phyloP scores from a whole-genome alignment of 1,140 invertebrate genomes.

The Leptopilina boulardi region DNA sequence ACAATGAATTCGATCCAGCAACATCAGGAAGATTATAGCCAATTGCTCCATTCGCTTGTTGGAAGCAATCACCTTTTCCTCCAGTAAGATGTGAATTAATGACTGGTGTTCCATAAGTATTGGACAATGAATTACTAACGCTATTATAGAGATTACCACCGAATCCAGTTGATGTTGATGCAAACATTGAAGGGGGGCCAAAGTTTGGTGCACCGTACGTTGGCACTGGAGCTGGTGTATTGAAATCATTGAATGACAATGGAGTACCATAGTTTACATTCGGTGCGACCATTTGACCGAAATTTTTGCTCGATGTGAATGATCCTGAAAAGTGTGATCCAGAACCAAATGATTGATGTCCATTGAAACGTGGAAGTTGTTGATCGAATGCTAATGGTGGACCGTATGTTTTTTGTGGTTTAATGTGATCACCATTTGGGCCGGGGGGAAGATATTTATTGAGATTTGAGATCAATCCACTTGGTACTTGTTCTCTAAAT shows the following conservation, averaged over 20 bases:
- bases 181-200: conserved; percentile 60
- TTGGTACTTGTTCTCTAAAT: conserved; percentile 83
- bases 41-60: conserved; percentile 46
- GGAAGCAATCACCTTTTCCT: conserved; percentile 59
- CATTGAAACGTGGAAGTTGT: conserved; percentile 60
- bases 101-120: conserved; percentile 67
- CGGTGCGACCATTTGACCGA: conserved; percentile 64
- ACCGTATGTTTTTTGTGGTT: conserved; percentile 60
- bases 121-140: conserved; percentile 52
- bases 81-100: conserved; percentile 41
- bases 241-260: conserved; percentile 67
- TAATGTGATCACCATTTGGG: conserved; percentile 61
- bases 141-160: conserved; percentile 66
- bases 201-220: conserved; percentile 73
- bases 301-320: conserved; percentile 45
- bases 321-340: conserved; percentile 38
- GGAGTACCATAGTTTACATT: conserved; percentile 71
- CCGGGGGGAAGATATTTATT: conserved; percentile 76
- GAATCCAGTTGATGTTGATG: conserved; percentile 56
- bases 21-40: conserved; percentile 39
- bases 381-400: conserved; percentile 55
- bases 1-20: conserved; percentile 37
- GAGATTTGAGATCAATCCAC: conserved; percentile 74
- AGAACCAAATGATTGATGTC: conserved; percentile 45
- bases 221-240: conserved; percentile 67